These are phyloP conservation scores for Melanostoma mellinum DNA, from an alignment of 2,888 invertebrate genomes.

Conservation along the genomic window DNA sequence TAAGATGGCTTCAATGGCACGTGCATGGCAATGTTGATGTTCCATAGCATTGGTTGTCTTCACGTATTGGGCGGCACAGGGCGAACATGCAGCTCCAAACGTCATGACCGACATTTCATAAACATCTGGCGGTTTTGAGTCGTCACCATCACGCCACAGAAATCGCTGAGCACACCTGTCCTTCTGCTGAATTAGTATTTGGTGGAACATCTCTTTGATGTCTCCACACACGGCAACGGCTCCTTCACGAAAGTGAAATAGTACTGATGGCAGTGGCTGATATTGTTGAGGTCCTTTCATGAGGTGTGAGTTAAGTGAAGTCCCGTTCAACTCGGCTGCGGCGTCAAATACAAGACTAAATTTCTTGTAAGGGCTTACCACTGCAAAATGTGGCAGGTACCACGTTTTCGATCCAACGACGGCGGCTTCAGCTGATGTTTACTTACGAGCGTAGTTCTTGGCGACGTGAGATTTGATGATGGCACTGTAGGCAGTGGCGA, in stretches of 20 bases:
- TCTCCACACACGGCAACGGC: conserved; percentile 9
- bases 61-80: conserved; percentile 60
- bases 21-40: neutral
- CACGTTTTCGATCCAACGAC: conserved; percentile 59
- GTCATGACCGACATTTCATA: conserved; percentile 72
- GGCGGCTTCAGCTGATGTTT: neutral
- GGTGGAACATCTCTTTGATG: conserved; percentile 43
- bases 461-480: conserved; percentile 9
- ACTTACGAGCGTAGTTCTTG: neutral
- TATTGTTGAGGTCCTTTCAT: conserved; percentile 63
- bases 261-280: conserved; percentile 40
- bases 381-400: conserved; percentile 74
- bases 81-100: conserved; percentile 34
- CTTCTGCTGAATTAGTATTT: conserved; percentile 33
- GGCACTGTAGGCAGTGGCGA: neutral
- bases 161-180: conserved; percentile 47
- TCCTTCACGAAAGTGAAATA: conserved; percentile 2
- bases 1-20: conserved; percentile 45
- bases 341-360: conserved; percentile 63
- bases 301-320: conserved; percentile 57
- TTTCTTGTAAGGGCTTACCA: conserved; percentile 51
- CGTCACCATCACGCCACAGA: too few species aligned
- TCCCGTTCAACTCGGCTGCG: conserved; percentile 51
- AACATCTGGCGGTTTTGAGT: conserved; percentile 30
- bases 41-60: conserved; percentile 19